Base-by-base conservation (phyloP, 2,797 vertebrate species). In the Cichlasoma orientale region DNA sequence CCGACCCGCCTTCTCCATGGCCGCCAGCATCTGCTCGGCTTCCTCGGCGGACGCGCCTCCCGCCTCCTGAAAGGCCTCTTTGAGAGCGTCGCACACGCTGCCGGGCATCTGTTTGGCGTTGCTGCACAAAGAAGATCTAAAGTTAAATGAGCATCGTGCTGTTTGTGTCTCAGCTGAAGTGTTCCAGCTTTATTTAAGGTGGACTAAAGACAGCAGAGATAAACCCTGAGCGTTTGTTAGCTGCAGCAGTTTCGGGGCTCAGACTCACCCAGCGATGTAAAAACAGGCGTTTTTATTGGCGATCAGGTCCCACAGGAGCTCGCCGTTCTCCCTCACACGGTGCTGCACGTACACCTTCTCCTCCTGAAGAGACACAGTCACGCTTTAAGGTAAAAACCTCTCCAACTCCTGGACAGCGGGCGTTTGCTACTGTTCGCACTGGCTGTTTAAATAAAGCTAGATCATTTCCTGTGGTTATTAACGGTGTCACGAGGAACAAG, bases 331-430 rank as follows among this genome's bases (percentile, higher is more conserved):
- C 76, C 5, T 92, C 71, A 99, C 94, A 4, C 93, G 93, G 53
- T 99, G 97, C 91, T 99, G 98, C 47, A 99, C 98, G 0, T 99
- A 99, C 2, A 99, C 89, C 84, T 99, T 99, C 27, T 95, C 93
- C 79, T 97, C 96, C 98, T 99, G 92, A 73, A 87, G 29, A 82
- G 5, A 74, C 25, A 68, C 5, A 68, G 19, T 50, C 25, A 47
- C 25, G 3, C 38, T 29, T 66, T 25, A 12, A 68, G 61, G 41
- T 7, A 3, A 66, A 66, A 66, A 27, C 16, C 38, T 66, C 25
- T 5, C 3, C 2, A 27, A 63, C 21, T 63, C 36, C 59, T 41
- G 36, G 38, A 41, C 2, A 5, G 36, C 10, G 59, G 59, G 59
- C 21, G 25, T 63, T 63, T 63, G 14, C 38, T 63, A 14, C 7